Evolutionary conservation across 2,797 vertebrate species (phyloP).

Genomic region (Crax fasciolata): DNA sequence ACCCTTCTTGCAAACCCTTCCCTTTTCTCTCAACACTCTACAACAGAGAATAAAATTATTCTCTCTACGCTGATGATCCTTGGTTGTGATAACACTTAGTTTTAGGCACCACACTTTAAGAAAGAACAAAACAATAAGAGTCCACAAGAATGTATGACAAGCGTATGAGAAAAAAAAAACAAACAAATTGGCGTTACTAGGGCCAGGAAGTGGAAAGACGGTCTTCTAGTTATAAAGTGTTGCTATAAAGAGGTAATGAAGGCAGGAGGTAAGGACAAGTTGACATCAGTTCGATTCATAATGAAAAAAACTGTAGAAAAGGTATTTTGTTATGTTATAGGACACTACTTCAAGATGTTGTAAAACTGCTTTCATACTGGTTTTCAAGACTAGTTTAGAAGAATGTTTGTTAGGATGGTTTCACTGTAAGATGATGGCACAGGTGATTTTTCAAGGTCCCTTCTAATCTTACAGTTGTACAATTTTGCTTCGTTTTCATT

Average conservation of each 20-base stretch:
- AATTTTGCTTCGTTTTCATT: not conserved
- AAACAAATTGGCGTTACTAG: not conserved
- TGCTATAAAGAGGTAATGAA: constrained; percentile 1
- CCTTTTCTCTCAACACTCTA: not conserved
- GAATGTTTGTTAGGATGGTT: not conserved
- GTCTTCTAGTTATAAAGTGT: not conserved
- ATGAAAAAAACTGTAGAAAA: not conserved
- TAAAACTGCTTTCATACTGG: not conserved
- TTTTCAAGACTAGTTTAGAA: not conserved
- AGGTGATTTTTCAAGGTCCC: not conserved
- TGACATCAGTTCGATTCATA: not conserved
- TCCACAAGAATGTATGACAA: not conserved
- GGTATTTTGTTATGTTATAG: not conserved
- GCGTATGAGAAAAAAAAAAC: not conserved
- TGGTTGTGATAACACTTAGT: not conserved
- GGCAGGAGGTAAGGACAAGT: not conserved
- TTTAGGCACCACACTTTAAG: not conserved
- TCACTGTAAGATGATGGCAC: not conserved
- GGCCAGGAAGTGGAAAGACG: not conserved
- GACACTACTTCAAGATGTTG: accelerated
- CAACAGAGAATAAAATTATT: constrained; percentile 19
- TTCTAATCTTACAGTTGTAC: not conserved
- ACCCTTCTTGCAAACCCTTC: too few relatives aligned
- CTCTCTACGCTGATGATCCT: constrained; percentile 10
- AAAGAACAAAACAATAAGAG: not conserved